Percentiles rank a stretch among this genome's conserved stretches.
phyloP scores from a whole-genome alignment of 92 coral and sea anemone genomes.

The Siderastrea siderea region DNA sequence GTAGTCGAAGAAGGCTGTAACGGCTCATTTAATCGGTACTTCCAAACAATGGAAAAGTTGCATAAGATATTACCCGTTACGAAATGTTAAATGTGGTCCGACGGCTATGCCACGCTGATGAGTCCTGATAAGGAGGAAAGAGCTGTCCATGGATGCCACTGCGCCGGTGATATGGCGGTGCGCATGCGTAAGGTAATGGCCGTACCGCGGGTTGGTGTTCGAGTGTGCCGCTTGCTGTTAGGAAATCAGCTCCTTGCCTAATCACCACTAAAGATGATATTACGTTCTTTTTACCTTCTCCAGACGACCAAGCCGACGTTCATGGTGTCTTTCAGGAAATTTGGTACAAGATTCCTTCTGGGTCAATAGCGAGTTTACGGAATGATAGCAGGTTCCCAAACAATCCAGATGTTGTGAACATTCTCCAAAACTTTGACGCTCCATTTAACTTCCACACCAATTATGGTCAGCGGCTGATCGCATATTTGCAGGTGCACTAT shows the following conservation, averaged over 20 bases:
- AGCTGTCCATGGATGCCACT: too few relatives aligned
- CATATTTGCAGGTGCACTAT: slow-evolving; percentile 65
- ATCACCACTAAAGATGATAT: too few relatives aligned
- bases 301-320: slow-evolving; percentile 15
- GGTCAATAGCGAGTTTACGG: slow-evolving; percentile 42
- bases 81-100: too few relatives aligned
- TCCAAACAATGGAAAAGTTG: too few relatives aligned
- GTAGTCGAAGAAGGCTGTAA: background rate
- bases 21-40: background rate
- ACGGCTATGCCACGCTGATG: too few relatives aligned
- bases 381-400: slow-evolving; percentile 63
- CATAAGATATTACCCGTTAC: too few relatives aligned
- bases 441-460: slow-evolving; percentile 45
- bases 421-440: slow-evolving; percentile 58
- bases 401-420: slow-evolving; percentile 63
- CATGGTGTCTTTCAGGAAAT: slow-evolving; percentile 78
- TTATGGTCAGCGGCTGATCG: slow-evolving; percentile 80
- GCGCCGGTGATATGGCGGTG: too few relatives aligned
- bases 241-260: too few relatives aligned
- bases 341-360: slow-evolving; percentile 74
- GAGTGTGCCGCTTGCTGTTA: too few relatives aligned
- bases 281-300: background rate
- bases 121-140: too few relatives aligned
- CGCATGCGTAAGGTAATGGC: too few relatives aligned
- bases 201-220: too few relatives aligned